A percentile compares a stretch with the other conserved stretches of the same genome.
phyloP scores from a whole-genome alignment of 2,888 invertebrate genomes.

The Meandrusa payeni region DNA sequence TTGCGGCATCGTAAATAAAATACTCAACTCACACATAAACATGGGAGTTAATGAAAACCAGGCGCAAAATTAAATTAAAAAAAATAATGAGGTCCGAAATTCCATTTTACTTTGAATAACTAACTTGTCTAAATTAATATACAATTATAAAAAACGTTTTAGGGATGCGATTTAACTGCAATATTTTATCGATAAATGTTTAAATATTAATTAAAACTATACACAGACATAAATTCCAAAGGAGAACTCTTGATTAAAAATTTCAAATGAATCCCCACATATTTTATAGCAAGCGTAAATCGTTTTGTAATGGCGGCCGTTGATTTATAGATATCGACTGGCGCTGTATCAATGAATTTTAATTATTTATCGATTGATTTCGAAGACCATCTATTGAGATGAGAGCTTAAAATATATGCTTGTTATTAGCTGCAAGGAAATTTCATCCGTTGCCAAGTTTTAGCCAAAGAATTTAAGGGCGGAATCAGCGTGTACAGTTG shows the following conservation, averaged over 20 bases:
- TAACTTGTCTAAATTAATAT: neutral
- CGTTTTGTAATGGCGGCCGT: constrained; percentile 31
- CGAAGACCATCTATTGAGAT: constrained; percentile 22
- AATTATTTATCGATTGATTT: constrained; percentile 42
- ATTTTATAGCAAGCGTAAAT: constrained; percentile 20
- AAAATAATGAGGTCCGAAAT: neutral
- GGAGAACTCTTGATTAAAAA: constrained; percentile 16
- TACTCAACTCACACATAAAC: too few species aligned
- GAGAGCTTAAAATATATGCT: neutral
- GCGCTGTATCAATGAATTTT: constrained; percentile 47
- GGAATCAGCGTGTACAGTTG: neutral
- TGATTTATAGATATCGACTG: constrained; percentile 30
- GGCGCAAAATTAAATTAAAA: too few species aligned
- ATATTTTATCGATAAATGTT: neutral
- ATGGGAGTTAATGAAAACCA: too few species aligned
- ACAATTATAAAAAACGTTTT: constrained; percentile 1
- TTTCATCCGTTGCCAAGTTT: too few species aligned
- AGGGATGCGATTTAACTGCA: neutral
- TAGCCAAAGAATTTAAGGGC: neutral
- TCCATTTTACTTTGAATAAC: constrained; percentile 9
- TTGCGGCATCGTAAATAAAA: too few species aligned
- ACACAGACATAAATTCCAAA: constrained; percentile 8
- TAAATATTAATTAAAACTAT: constrained; percentile 13
- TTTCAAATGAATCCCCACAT: constrained; percentile 5
- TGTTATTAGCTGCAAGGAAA: too few species aligned